These are phyloP conservation scores for Cremastinae sp. DNA, from an alignment of 2,888 invertebrate species.

Conservation along the genomic window DNA sequence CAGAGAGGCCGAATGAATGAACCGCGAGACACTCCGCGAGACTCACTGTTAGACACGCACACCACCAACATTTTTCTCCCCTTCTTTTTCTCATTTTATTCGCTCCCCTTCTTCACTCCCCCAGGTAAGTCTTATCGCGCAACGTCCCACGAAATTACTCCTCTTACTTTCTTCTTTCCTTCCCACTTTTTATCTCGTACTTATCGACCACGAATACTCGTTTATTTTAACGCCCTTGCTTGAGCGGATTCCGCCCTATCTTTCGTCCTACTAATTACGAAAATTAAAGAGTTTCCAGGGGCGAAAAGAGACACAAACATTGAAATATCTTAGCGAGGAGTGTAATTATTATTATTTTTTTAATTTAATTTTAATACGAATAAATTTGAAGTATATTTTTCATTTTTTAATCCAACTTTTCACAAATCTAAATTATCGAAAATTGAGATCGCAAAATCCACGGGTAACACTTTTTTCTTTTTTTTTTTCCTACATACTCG, in stretches of 20 bases:
- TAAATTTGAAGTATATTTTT: too few species aligned
- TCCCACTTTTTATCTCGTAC: slow-evolving; percentile 27
- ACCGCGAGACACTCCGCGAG: slow-evolving; percentile 47
- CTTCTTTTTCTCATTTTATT: background rate
- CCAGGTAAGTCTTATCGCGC: slow-evolving; percentile 54
- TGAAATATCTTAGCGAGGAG: background rate
- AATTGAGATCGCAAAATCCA: background rate
- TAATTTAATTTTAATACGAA: too few species aligned
- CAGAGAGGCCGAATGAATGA: slow-evolving; percentile 60
- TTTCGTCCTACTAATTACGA: slow-evolving; percentile 50
- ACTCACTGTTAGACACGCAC: background rate
- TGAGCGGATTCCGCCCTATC: slow-evolving; percentile 27
- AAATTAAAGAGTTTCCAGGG: slow-evolving; percentile 19
- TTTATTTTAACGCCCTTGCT: slow-evolving; percentile 16
- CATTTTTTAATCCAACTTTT: too few species aligned
- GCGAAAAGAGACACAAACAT: background rate
- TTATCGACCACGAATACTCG: slow-evolving; percentile 29
- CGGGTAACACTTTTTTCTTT: slow-evolving; percentile 4
- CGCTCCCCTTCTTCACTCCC: slow-evolving; percentile 16
- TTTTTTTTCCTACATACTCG: too few species aligned
- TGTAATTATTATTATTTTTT: too few species aligned
- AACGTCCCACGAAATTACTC: slow-evolving; percentile 43
- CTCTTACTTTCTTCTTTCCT: slow-evolving; percentile 9
- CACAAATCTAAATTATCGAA: too few species aligned
- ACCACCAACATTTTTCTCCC: background rate